Evolutionary conservation across 37 sponge, comb jelly and placozoan species (phyloP).

Genomic region (Spongilla lacustris): DNA sequence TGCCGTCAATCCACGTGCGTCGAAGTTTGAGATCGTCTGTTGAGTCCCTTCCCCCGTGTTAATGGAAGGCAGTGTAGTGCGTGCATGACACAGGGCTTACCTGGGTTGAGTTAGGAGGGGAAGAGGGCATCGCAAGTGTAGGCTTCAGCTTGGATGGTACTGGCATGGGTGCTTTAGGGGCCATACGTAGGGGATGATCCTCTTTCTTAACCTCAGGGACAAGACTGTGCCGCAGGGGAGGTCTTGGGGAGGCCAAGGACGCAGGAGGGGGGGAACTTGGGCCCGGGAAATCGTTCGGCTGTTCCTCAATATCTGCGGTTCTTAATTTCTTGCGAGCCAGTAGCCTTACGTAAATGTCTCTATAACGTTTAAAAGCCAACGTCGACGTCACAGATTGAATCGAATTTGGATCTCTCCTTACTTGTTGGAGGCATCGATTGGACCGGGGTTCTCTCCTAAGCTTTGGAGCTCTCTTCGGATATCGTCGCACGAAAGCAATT

Average conservation of each 20-base stretch:
- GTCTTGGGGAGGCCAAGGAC: not conserved
- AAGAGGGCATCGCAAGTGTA: not conserved
- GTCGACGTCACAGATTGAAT: not conserved
- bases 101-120: not conserved
- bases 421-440: slow-evolving; percentile 70
- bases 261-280: not conserved
- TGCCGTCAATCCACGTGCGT: slow-evolving; percentile 61
- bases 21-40: slow-evolving; percentile 15
- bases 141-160: not conserved
- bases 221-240: not conserved
- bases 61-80: not conserved
- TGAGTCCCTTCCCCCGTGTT: not conserved
- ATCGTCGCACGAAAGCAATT: slow-evolving; percentile 9
- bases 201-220: not conserved
- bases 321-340: slow-evolving; percentile 46
- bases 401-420: slow-evolving; percentile 9
- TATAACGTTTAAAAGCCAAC: not conserved
- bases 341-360: slow-evolving; percentile 47
- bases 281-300: not conserved
- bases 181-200: no score
- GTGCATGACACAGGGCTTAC: not conserved
- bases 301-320: slow-evolving; percentile 24
- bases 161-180: no score
- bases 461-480: slow-evolving; percentile 35
- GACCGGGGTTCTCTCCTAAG: slow-evolving; percentile 63